phyloP scores from a whole-genome alignment of 2,797 vertebrate species.

The Myotis myotis region DNA sequence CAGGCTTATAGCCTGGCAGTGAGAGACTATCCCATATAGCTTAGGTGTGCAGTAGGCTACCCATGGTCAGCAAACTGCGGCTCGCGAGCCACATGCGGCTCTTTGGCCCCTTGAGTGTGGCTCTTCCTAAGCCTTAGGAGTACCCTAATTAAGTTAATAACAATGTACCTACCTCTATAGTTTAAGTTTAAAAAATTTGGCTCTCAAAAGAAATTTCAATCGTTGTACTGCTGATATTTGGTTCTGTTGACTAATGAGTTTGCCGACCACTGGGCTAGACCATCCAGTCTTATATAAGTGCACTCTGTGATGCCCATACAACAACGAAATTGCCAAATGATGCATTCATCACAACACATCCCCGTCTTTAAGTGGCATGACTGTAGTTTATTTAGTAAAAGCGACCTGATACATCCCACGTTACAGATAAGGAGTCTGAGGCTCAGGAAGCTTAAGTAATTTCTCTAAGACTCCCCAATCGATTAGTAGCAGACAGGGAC shows the following conservation, averaged over 20 bases:
- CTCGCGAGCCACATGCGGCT: too few species aligned
- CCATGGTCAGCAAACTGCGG: too few species aligned
- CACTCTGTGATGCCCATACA: neutral
- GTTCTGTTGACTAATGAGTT: too few species aligned
- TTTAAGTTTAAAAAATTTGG: too few species aligned
- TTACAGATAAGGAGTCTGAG: neutral
- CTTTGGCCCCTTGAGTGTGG: too few species aligned
- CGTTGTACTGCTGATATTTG: too few species aligned
- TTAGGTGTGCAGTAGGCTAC: neutral
- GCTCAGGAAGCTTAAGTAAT: neutral
- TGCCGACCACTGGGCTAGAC: neutral
- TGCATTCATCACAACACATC: neutral
- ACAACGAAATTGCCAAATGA: neutral
- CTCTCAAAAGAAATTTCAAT: too few species aligned
- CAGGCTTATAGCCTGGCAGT: neutral
- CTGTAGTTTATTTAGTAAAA: neutral
- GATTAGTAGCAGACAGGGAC: neutral
- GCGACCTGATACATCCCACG: neutral
- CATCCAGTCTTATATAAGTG: neutral
- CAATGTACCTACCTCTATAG: too few species aligned
- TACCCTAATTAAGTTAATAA: too few species aligned
- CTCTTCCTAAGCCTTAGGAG: too few species aligned
- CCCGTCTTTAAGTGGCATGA: neutral
- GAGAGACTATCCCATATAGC: neutral
- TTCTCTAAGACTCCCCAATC: neutral